phyloP scores from a whole-genome alignment of 2,888 invertebrate genomes.

The Phasia obesa region DNA sequence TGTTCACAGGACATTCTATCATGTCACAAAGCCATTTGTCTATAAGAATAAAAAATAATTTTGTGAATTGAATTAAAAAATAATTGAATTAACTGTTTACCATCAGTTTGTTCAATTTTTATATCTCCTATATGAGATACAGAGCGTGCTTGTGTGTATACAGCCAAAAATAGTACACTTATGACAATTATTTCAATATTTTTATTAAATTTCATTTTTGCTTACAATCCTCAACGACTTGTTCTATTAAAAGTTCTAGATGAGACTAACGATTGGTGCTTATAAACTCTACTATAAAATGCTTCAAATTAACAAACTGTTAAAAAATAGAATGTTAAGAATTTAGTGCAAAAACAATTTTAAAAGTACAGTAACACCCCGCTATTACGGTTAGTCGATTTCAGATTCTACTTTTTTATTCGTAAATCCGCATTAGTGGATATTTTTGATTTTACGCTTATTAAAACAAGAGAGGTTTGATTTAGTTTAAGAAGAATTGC shows the following conservation, averaged over 20 bases:
- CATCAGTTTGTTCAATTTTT: slow-evolving; percentile 1
- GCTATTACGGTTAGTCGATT: too few species aligned
- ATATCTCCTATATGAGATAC: slow-evolving; percentile 46
- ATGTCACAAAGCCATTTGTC: slow-evolving; percentile 66
- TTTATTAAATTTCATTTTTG: slow-evolving; percentile 19
- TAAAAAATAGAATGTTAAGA: too few species aligned
- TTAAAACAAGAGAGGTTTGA: too few species aligned
- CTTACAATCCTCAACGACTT: not conserved
- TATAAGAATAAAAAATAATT: slow-evolving; percentile 8
- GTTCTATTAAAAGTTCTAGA: slow-evolving; percentile 12
- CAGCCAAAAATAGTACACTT: not conserved
- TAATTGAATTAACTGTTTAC: slow-evolving; percentile 7
- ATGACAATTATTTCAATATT: slow-evolving; percentile 4
- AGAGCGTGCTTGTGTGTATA: slow-evolving; percentile 3
- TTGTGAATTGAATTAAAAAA: not conserved
- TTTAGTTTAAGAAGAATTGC: too few species aligned
- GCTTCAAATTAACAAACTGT: too few species aligned
- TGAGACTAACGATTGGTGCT: slow-evolving; percentile 26
- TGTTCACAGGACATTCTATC: slow-evolving; percentile 57
- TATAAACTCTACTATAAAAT: too few species aligned
- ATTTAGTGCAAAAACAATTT: too few species aligned
- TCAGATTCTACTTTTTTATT: too few species aligned
- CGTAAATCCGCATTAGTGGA: too few species aligned
- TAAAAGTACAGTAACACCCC: too few species aligned
- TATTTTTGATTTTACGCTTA: too few species aligned